phyloP scores from a whole-genome alignment of 2,888 invertebrate species.

The Calameuta idolon region DNA sequence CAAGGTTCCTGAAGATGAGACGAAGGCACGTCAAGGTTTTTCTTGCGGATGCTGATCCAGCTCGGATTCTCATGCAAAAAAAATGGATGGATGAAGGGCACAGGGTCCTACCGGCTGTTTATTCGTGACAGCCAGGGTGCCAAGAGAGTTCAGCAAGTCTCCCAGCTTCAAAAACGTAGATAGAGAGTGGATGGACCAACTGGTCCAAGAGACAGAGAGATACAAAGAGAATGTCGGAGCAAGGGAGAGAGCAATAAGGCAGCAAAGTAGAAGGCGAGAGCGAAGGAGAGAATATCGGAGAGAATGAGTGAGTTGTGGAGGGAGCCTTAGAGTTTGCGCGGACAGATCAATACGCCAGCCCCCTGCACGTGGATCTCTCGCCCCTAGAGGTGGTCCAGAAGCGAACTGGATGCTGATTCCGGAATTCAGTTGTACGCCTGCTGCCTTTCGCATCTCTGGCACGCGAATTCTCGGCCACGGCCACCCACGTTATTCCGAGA shows the following conservation, averaged over 20 bases:
- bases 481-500: slow-evolving; percentile 6
- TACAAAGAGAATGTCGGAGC: slow-evolving; percentile 6
- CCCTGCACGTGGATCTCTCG: slow-evolving; percentile 54
- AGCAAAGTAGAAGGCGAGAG: slow-evolving; percentile 3
- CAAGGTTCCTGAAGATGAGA: neutral
- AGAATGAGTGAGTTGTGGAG: slow-evolving; percentile 25
- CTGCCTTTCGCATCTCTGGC: slow-evolving; percentile 34
- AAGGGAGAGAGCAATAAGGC: slow-evolving; percentile 5
- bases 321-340: slow-evolving; percentile 54
- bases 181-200: neutral
- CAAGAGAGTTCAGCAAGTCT: neutral
- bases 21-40: neutral
- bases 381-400: slow-evolving; percentile 44
- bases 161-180: neutral
- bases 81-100: neutral
- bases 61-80: neutral
- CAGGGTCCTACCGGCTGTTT: neutral
- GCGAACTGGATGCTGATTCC: slow-evolving; percentile 42
- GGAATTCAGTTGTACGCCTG: slow-evolving; percentile 47
- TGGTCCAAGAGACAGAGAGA: neutral
- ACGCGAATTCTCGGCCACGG: slow-evolving; percentile 24
- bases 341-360: slow-evolving; percentile 58
- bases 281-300: slow-evolving; percentile 9
- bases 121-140: neutral
- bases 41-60: neutral